Evolutionary conservation across 2,888 invertebrate genomes (phyloP).

Genomic region (Agelastica alni): DNA sequence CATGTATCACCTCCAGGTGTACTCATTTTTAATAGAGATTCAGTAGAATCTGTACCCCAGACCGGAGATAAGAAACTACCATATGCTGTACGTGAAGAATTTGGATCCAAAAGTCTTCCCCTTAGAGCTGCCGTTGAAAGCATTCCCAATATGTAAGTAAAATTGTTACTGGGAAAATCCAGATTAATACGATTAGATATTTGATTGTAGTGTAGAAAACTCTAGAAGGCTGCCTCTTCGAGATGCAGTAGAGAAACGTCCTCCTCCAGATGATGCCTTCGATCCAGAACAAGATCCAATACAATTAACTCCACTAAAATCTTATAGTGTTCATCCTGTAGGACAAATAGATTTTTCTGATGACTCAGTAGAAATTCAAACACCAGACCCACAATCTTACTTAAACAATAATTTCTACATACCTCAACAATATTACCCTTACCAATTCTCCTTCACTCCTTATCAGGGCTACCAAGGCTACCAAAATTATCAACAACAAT

Average conservation of each 20-base stretch:
- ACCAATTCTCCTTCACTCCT: slow-evolving; percentile 15
- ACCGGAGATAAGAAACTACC: slow-evolving; percentile 2
- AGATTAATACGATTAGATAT: not conserved
- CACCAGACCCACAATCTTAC: slow-evolving; percentile 1
- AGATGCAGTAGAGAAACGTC: slow-evolving; percentile 71
- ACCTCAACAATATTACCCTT: slow-evolving; percentile 21
- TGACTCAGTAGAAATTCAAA: slow-evolving; percentile 9
- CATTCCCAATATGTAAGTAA: slow-evolving; percentile 61
- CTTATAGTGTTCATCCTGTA: slow-evolving; percentile 22
- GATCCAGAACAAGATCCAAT: slow-evolving; percentile 11
- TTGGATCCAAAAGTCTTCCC: slow-evolving; percentile 61
- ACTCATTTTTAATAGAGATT: slow-evolving; percentile 55
- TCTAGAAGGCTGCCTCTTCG: slow-evolving; percentile 65
- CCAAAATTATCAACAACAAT: slow-evolving; percentile 26
- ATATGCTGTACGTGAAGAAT: slow-evolving; percentile 41
- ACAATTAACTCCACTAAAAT: not conserved
- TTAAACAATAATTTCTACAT: not conserved
- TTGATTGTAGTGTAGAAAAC: slow-evolving; percentile 50
- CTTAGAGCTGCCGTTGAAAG: slow-evolving; percentile 79
- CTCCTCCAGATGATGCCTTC: slow-evolving; percentile 53
- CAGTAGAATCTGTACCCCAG: slow-evolving; percentile 57
- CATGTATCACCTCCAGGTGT: slow-evolving; percentile 47
- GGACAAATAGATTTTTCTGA: slow-evolving; percentile 24
- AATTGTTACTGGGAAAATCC: not conserved
- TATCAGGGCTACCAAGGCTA: slow-evolving; percentile 10